Conservation (phyloP, 1,140 invertebrate genomes). For the Neelides sp. region DNA sequence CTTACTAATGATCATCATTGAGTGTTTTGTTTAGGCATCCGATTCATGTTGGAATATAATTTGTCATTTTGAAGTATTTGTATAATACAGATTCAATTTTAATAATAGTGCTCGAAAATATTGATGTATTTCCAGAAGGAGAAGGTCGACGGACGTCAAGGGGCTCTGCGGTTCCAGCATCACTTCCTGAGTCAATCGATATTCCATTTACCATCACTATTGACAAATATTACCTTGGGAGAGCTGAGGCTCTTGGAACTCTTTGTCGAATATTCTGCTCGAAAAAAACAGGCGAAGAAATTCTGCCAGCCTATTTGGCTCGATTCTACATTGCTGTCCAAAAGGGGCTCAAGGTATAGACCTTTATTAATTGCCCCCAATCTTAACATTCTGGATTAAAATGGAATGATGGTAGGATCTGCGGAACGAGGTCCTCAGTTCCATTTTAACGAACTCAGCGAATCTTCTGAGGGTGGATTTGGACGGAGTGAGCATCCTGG, state of each 20-base stretch:
- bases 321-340: constrained; percentile 85
- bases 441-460: constrained; percentile 64
- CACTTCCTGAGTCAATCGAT: constrained; percentile 26
- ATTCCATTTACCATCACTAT: constrained; percentile 40
- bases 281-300: constrained; percentile 89
- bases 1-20: constrained; percentile 1
- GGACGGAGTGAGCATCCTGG: constrained; percentile 78
- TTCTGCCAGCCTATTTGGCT: constrained; percentile 84
- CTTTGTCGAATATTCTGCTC: constrained; percentile 91
- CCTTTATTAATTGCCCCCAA: no score
- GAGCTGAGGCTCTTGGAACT: constrained; percentile 88
- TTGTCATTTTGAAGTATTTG: neutral
- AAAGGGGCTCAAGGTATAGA: constrained; percentile 57
- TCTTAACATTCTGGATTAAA: no score
- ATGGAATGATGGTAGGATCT: constrained; percentile 23
- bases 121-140: constrained; percentile 3
- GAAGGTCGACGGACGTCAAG: constrained; percentile 24
- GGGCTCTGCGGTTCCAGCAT: constrained; percentile 28
- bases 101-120: neutral
- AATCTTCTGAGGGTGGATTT: constrained; percentile 78
- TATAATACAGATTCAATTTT: neutral
- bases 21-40: neutral
- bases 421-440: constrained; percentile 54
- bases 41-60: neutral
- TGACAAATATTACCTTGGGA: constrained; percentile 54